phyloP scores from a whole-genome alignment of 2,797 vertebrate species.

The Crenuchus spilurus region DNA sequence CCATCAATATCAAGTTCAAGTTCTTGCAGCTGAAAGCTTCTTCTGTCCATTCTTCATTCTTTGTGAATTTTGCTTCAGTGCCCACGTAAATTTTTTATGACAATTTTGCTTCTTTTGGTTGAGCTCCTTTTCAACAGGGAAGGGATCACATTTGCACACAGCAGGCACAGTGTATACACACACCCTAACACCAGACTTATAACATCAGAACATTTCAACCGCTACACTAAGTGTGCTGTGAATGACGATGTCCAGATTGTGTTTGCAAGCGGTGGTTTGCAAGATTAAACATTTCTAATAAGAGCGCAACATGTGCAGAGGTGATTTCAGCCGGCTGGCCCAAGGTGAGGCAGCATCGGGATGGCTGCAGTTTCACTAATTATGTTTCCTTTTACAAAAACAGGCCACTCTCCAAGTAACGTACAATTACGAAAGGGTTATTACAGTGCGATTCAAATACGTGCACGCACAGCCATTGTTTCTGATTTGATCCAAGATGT shows the following conservation, averaged over 20 bases:
- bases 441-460: slow-evolving; percentile 1
- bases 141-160: neutral
- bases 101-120: neutral
- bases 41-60: too few species aligned
- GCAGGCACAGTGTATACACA: too few species aligned
- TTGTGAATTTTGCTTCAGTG: neutral
- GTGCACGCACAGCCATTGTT: neutral
- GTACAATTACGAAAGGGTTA: neutral
- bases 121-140: neutral
- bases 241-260: neutral
- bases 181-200: slow-evolving; percentile 4
- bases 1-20: too few species aligned
- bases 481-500: neutral
- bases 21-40: too few species aligned
- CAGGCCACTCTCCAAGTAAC: neutral
- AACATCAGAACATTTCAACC: slow-evolving; percentile 10
- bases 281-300: slow-evolving; percentile 1
- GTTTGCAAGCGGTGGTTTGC: neutral
- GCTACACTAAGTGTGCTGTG: neutral
- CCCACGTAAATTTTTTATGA: neutral
- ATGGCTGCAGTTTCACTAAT: slow-evolving; percentile 14
- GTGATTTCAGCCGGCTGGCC: neutral
- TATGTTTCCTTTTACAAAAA: slow-evolving; percentile 3
- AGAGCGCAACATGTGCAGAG: neutral
- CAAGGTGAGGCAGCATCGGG: slow-evolving; percentile 11